A percentile compares a stretch with the other conserved stretches of the same genome.
phyloP scores from a whole-genome alignment of 2,113 vertebrate genomes.

The Ardeotis arabs region DNA sequence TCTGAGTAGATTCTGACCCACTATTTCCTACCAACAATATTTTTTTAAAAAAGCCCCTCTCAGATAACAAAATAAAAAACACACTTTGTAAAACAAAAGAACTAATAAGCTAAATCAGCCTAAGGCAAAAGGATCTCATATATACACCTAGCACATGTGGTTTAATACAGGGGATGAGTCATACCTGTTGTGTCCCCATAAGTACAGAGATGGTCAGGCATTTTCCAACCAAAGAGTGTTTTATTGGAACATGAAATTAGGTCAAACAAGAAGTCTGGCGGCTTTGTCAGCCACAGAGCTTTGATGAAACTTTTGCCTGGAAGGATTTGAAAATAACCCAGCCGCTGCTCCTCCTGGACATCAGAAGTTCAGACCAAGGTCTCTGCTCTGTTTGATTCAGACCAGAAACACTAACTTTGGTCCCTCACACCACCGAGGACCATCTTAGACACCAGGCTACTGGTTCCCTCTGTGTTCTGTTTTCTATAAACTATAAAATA shows the following conservation, averaged over 20 bases:
- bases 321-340: not conserved
- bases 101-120: not conserved
- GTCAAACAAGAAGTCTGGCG: not conserved
- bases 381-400: not conserved
- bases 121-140: not conserved
- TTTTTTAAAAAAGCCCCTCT: not conserved
- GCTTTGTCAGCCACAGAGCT: not conserved
- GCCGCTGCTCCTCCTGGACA: not conserved
- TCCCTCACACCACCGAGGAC: fast-evolving
- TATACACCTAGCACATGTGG: not conserved
- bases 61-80: not conserved
- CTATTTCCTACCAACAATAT: not conserved
- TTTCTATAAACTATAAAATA: not conserved
- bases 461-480: not conserved
- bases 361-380: not conserved
- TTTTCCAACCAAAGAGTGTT: not conserved
- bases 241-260: not conserved
- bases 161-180: not conserved
- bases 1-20: not conserved
- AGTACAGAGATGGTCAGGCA: not conserved
- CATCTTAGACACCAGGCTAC: not conserved
- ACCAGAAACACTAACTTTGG: not conserved
- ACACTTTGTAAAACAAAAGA: not conserved
- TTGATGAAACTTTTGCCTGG: not conserved
- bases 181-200: not conserved